These are phyloP conservation scores for Oxyteleia sp. DNA, from an alignment of 2,888 invertebrate species.

Conservation along the genomic window DNA sequence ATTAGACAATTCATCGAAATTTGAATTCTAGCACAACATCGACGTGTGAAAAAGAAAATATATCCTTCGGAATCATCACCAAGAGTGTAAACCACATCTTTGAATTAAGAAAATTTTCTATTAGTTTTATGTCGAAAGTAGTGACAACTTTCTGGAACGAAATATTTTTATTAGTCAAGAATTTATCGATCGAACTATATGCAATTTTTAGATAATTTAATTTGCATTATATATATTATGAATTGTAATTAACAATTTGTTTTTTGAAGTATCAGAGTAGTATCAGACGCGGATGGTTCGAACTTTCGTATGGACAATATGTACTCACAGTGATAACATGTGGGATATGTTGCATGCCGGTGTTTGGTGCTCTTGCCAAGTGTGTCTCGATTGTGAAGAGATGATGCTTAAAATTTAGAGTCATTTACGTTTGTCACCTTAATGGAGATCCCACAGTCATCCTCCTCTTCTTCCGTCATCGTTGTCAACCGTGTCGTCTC, in stretches of 20 bases:
- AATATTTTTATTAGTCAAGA: neutral
- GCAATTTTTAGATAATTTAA: no score
- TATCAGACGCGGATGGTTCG: no score
- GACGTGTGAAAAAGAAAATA: slow-evolving; percentile 8
- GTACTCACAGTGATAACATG: slow-evolving; percentile 82
- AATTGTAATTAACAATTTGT: no score
- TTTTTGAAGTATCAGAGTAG: no score
- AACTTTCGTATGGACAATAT: slow-evolving; percentile 60
- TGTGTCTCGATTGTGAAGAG: slow-evolving; percentile 80
- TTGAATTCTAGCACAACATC: slow-evolving; percentile 18
- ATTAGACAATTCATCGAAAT: neutral
- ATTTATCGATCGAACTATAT: no score
- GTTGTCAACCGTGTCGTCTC: slow-evolving; percentile 92
- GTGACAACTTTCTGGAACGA: neutral
- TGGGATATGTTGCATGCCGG: slow-evolving; percentile 83
- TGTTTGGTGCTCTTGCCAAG: slow-evolving; percentile 84
- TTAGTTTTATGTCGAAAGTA: neutral
- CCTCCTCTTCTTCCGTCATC: slow-evolving; percentile 95
- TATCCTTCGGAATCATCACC: slow-evolving; percentile 44
- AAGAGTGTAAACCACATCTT: slow-evolving; percentile 15
- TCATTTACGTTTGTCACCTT: slow-evolving; percentile 89
- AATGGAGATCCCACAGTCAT: slow-evolving; percentile 89
- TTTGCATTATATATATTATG: no score
- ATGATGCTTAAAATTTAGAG: slow-evolving; percentile 84
- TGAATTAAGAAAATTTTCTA: neutral